Percentiles rank a stretch among this genome's conserved stretches.
These are phyloP conservation scores for Lophotis ruficrista DNA, from an alignment of 2,113 vertebrate species.

Conservation along the genomic window DNA sequence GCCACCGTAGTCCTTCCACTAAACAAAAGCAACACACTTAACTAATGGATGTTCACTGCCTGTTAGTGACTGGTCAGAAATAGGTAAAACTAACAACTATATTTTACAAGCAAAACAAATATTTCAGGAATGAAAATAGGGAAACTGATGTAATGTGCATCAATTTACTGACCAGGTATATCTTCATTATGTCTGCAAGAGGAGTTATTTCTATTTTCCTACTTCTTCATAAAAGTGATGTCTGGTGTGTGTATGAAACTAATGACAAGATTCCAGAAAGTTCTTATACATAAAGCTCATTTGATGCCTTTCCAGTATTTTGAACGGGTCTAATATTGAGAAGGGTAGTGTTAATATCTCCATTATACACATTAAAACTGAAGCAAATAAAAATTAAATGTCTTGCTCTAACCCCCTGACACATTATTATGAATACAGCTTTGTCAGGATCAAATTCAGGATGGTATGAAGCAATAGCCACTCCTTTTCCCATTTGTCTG, in stretches of 20 bases:
- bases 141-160: neutral
- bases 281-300: neutral
- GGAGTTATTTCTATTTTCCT: neutral
- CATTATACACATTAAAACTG: neutral
- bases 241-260: neutral
- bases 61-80: neutral
- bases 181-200: neutral
- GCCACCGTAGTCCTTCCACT: too few relatives aligned
- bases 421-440: neutral
- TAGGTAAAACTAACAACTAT: neutral
- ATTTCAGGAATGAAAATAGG: neutral
- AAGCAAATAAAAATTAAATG: neutral
- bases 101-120: neutral
- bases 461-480: neutral
- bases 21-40: neutral
- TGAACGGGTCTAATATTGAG: neutral
- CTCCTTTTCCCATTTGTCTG: neutral
- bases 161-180: neutral
- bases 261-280: neutral
- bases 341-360: neutral
- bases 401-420: neutral
- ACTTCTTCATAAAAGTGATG: neutral
- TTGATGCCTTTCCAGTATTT: neutral
- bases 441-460: neutral
- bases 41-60: neutral